Percentiles rank a stretch among this genome's conserved stretches.
Evolutionary conservation across 2,888 invertebrate genomes (phyloP).

Genomic region (Neoaliturus tenellus): DNA sequence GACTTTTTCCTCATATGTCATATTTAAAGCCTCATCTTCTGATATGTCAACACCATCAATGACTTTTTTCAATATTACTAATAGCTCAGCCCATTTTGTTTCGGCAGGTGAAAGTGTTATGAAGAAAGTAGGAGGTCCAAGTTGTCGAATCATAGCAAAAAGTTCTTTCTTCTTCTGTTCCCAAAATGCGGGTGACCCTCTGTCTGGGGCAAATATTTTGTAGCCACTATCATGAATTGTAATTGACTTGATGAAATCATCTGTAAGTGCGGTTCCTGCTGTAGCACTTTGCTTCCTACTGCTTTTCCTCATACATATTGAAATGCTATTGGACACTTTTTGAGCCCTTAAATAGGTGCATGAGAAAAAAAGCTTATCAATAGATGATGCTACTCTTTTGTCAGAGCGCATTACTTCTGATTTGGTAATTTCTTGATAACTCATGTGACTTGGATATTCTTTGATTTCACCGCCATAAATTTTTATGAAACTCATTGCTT

Average conservation of each 20-base stretch:
- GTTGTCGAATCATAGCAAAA: constrained; percentile 63
- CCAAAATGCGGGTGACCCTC: constrained; percentile 64
- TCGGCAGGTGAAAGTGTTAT: constrained; percentile 62
- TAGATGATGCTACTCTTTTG: not conserved
- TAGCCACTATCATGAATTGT: constrained; percentile 27
- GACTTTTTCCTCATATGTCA: constrained; percentile 60
- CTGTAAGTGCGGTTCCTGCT: not conserved
- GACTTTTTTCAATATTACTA: constrained; percentile 56
- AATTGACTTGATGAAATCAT: not conserved
- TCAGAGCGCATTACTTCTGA: constrained; percentile 57
- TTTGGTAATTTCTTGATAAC: constrained; percentile 42
- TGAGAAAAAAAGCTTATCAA: not conserved
- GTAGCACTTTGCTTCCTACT: constrained; percentile 16
- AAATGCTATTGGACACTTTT: not conserved
- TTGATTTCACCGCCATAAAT: constrained; percentile 52
- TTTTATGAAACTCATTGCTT: constrained; percentile 56
- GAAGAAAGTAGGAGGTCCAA: constrained; percentile 64
- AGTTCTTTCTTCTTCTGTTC: constrained; percentile 65
- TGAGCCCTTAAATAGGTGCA: not conserved
- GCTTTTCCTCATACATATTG: constrained; percentile 42
- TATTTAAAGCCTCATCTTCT: constrained; percentile 57
- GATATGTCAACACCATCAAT: constrained; percentile 57
- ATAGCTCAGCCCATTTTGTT: constrained; percentile 58
- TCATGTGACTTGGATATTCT: constrained; percentile 40
- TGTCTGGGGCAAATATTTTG: constrained; percentile 28